A percentile compares a stretch with the other conserved stretches of the same genome.
Evolutionary conservation across 2,113 vertebrate genomes (phyloP).

Genomic region (Martes martes): DNA sequence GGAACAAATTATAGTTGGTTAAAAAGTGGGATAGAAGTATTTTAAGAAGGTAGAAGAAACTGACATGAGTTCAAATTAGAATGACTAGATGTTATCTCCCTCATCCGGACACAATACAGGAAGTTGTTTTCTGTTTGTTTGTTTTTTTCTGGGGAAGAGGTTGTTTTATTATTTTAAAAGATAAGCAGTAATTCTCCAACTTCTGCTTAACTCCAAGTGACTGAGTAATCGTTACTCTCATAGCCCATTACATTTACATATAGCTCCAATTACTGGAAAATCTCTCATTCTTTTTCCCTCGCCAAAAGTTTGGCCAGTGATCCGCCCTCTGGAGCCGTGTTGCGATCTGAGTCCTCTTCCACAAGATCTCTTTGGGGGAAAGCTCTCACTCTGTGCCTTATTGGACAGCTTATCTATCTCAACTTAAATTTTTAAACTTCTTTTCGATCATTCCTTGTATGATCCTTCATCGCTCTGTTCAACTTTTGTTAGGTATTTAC

Average conservation of each 20-base stretch:
- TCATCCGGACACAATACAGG: background rate
- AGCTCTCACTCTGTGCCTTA: too few species aligned
- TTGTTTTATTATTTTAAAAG: background rate
- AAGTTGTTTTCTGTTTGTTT: background rate
- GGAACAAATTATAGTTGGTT: background rate
- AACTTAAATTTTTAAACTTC: background rate
- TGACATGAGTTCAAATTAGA: background rate
- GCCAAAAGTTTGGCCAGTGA: background rate
- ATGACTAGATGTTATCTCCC: background rate
- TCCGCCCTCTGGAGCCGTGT: background rate
- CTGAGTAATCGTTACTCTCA: background rate
- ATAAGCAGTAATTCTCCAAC: background rate
- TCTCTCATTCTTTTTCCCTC: background rate
- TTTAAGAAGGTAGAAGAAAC: background rate
- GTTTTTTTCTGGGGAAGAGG: fast-evolving
- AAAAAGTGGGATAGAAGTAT: background rate
- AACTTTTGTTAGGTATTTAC: background rate
- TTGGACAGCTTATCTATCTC: background rate
- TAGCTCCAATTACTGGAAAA: background rate
- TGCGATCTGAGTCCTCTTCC: background rate
- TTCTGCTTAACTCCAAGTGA: background rate
- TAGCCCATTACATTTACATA: background rate
- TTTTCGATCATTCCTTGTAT: background rate
- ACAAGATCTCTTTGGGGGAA: background rate
- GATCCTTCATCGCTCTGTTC: background rate